Conservation (phyloP, 1,140 invertebrate genomes). For the Chrysomallon squamiferum region DNA sequence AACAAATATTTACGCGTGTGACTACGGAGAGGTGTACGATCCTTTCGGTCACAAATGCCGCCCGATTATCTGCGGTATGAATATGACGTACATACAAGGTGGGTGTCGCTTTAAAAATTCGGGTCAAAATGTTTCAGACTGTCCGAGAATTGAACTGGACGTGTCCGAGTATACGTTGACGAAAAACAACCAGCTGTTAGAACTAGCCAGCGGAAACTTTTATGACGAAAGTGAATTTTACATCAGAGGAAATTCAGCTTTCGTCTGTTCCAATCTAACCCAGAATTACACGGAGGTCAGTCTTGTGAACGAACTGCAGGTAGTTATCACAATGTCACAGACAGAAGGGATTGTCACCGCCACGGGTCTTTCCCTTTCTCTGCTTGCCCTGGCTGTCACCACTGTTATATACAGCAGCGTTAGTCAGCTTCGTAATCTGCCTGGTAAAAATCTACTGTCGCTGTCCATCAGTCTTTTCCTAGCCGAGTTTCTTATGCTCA, state of each 20-base stretch:
- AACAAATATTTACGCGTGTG: slow-evolving; percentile 16
- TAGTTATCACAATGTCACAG: slow-evolving; percentile 16
- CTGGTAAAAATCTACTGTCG: slow-evolving; percentile 65
- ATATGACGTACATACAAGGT: slow-evolving; percentile 12
- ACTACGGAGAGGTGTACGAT: slow-evolving; percentile 27
- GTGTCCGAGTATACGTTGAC: slow-evolving; percentile 15
- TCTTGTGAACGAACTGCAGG: not conserved
- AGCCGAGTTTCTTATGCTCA: slow-evolving; percentile 63
- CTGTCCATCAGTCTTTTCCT: slow-evolving; percentile 62
- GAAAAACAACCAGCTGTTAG: slow-evolving; percentile 8
- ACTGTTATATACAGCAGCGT: slow-evolving; percentile 60
- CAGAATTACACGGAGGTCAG: not conserved
- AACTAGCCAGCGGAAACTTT: not conserved
- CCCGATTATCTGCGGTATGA: slow-evolving; percentile 20
- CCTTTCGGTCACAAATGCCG: slow-evolving; percentile 31
- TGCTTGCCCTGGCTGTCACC: slow-evolving; percentile 29
- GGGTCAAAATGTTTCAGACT: not conserved
- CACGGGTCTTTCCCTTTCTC: slow-evolving; percentile 33
- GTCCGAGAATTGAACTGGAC: not conserved
- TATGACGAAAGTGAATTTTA: slow-evolving; percentile 8
- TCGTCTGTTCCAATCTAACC: slow-evolving; percentile 14
- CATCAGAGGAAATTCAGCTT: slow-evolving; percentile 4
- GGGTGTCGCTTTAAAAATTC: slow-evolving; percentile 12
- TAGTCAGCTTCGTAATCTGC: slow-evolving; percentile 63
- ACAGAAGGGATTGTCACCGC: slow-evolving; percentile 32